These are phyloP conservation scores for Molanna angustata DNA, from an alignment of 2,888 invertebrate genomes.

Conservation along the genomic window DNA sequence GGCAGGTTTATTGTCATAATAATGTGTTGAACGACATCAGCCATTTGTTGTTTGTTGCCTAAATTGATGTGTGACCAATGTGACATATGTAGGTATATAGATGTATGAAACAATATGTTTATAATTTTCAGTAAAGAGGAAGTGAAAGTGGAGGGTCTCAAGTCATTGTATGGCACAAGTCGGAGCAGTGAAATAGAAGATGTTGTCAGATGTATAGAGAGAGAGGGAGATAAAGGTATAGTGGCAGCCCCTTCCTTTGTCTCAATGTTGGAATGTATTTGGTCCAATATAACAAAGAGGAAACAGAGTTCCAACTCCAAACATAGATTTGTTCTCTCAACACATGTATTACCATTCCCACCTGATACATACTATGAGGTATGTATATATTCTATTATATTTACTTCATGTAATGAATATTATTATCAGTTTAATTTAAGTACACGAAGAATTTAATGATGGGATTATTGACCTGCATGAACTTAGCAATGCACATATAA, in stretches of 20 bases:
- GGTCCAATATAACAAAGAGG: slow-evolving; percentile 63
- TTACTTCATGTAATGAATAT: too few species aligned
- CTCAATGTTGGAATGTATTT: slow-evolving; percentile 68
- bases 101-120: too few species aligned
- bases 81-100: too few species aligned
- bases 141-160: slow-evolving; percentile 68
- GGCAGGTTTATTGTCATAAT: too few species aligned
- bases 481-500: too few species aligned
- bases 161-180: slow-evolving; percentile 70
- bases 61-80: too few species aligned
- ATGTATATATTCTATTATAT: too few species aligned
- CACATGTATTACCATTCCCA: slow-evolving; percentile 69
- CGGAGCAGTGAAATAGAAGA: slow-evolving; percentile 52
- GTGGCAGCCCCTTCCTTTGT: slow-evolving; percentile 65
- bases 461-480: too few species aligned
- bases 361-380: slow-evolving; percentile 73
- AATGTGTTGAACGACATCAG: too few species aligned
- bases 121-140: slow-evolving; percentile 63
- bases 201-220: slow-evolving; percentile 48
- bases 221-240: slow-evolving; percentile 42
- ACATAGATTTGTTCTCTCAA: slow-evolving; percentile 61
- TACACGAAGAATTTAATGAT: too few species aligned
- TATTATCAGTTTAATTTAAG: too few species aligned
- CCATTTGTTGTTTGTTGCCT: too few species aligned
- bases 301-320: slow-evolving; percentile 56